Evolutionary conservation across 2,797 vertebrate genomes (phyloP).

Genomic region (Phataginus tetradactyla): DNA sequence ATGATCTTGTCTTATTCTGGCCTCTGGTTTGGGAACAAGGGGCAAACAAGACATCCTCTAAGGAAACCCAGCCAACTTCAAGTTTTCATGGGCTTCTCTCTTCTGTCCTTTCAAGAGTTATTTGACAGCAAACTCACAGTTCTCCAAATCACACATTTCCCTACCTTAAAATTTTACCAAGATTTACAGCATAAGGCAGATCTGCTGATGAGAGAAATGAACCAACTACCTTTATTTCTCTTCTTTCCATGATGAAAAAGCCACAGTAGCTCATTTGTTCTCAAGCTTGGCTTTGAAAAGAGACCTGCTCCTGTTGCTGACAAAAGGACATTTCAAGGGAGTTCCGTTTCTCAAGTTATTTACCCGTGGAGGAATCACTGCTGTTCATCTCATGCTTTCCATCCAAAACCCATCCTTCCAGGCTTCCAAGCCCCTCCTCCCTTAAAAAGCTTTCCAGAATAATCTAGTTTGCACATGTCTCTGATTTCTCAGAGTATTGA

Average conservation of each 20-base stretch:
- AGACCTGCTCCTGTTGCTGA: not conserved
- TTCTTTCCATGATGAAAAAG: constrained; percentile 39
- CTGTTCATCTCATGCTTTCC: not conserved
- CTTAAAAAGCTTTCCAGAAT: not conserved
- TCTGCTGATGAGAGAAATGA: constrained; percentile 48
- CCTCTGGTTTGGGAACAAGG: not conserved
- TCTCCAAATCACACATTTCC: not conserved
- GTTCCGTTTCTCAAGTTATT: not conserved
- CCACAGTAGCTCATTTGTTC: constrained; percentile 49
- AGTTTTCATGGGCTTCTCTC: not conserved
- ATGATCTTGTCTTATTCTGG: not conserved
- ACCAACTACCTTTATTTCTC: not conserved
- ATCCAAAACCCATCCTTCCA: not conserved
- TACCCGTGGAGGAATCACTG: not conserved
- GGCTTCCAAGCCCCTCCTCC: not conserved
- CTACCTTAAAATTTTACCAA: not conserved
- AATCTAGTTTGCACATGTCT: too few species aligned
- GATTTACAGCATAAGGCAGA: constrained; percentile 10
- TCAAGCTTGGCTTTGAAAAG: not conserved
- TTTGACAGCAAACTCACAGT: not conserved
- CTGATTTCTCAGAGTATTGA: not conserved
- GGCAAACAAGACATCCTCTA: not conserved
- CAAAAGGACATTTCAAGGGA: not conserved
- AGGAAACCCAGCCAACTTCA: not conserved
- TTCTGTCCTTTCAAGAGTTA: constrained; percentile 1